These are phyloP conservation scores for Drymodes brunneopygia DNA, from an alignment of 2,113 vertebrate species.

Conservation along the genomic window DNA sequence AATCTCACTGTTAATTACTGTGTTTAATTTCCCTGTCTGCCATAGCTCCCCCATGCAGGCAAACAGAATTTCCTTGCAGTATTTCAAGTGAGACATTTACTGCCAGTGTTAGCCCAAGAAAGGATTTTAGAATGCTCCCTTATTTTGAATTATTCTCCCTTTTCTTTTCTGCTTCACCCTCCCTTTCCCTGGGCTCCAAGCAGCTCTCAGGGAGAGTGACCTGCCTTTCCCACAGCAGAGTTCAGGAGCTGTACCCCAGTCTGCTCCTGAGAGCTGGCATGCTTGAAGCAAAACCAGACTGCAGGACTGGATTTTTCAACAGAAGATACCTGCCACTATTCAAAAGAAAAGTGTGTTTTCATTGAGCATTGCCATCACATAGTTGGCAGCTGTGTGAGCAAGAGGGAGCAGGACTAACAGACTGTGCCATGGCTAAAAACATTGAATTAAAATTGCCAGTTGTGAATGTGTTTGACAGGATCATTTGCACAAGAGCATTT, in stretches of 20 bases:
- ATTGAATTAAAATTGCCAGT: background rate
- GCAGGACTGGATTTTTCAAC: background rate
- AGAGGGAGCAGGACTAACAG: background rate
- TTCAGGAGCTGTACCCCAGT: background rate
- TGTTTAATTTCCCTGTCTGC: background rate
- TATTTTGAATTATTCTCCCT: constrained; percentile 26
- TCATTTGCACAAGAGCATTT: background rate
- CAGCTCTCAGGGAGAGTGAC: background rate
- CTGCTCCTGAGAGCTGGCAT: background rate
- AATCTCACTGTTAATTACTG: background rate
- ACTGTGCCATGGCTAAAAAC: background rate
- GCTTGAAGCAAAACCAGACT: background rate
- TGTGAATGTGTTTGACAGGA: background rate
- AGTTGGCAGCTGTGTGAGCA: background rate
- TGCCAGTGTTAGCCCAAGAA: background rate
- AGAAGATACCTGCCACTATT: background rate
- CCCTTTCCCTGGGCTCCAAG: background rate
- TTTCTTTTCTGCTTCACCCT: background rate
- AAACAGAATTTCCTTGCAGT: background rate
- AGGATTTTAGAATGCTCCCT: constrained; percentile 10
- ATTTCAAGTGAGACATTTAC: constrained; percentile 40
- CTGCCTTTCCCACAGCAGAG: background rate
- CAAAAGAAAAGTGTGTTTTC: background rate
- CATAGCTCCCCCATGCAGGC: background rate
- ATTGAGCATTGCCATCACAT: background rate